Evolutionary conservation across 2,888 invertebrate genomes (phyloP).

Genomic region (Agonopterix arenella): DNA sequence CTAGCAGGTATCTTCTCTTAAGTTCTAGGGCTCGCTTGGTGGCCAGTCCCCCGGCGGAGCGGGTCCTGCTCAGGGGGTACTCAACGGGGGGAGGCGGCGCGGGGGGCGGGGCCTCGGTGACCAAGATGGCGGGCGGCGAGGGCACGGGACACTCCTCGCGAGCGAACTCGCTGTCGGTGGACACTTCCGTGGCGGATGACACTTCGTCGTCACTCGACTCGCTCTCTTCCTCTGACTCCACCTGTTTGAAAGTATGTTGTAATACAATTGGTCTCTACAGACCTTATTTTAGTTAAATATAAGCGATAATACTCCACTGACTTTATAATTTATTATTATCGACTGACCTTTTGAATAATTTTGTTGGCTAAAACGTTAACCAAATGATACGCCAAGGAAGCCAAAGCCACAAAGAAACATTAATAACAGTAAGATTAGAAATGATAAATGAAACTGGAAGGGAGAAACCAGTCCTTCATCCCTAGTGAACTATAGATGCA

Average conservation of each 20-base stretch:
- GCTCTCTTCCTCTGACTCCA: conserved; percentile 72
- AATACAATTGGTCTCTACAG: conserved; percentile 4
- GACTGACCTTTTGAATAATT: no score
- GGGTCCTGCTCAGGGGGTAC: conserved; percentile 87
- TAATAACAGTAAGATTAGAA: no score
- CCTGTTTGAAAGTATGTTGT: conserved; percentile 34
- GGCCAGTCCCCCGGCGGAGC: conserved; percentile 91
- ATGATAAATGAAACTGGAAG: no score
- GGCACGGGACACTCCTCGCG: conserved; percentile 85
- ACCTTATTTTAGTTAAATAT: background rate
- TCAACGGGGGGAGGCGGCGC: conserved; percentile 80
- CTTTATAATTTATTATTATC: no score
- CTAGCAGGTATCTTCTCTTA: conserved; percentile 89
- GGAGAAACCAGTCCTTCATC: no score
- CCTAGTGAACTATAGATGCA: no score
- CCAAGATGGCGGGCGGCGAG: conserved; percentile 86
- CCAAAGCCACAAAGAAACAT: no score
- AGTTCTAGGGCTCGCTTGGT: conserved; percentile 91
- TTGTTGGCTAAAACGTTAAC: no score
- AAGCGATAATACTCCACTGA: no score
- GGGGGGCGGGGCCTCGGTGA: conserved; percentile 82
- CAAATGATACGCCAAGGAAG: no score
- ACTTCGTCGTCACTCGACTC: conserved; percentile 82
- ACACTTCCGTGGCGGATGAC: conserved; percentile 94
- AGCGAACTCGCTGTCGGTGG: conserved; percentile 94